These are phyloP conservation scores for Poeciliopsis paucimaculata DNA, from an alignment of 2,797 vertebrate species.

Conservation along the genomic window DNA sequence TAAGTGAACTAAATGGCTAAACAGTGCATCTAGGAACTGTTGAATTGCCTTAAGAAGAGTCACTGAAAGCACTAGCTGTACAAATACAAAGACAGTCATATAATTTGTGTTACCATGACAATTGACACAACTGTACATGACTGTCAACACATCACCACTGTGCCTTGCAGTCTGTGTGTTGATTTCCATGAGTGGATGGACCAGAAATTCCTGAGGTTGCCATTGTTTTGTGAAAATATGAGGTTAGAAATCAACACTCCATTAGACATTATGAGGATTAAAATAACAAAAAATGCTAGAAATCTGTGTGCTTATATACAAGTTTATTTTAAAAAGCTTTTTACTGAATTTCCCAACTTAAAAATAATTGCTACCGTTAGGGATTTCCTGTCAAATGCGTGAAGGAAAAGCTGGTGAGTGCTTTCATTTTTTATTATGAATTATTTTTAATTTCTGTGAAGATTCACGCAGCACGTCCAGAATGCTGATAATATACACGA, in stretches of 20 bases:
- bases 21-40: background rate
- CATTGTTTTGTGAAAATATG: no score
- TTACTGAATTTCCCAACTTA: background rate
- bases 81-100: background rate
- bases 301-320: no score
- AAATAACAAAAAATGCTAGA: no score
- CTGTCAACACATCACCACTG: background rate
- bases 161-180: no score
- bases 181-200: no score
- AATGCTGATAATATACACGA: background rate
- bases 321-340: no score
- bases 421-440: background rate
- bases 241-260: background rate
- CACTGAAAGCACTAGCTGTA: background rate
- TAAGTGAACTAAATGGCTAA: background rate
- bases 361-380: background rate
- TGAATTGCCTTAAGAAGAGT: background rate
- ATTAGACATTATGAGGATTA: background rate
- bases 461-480: background rate
- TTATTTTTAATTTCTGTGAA: background rate
- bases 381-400: background rate
- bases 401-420: background rate
- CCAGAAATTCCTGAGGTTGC: no score
- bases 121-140: background rate
- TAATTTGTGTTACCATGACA: background rate